A percentile compares a stretch with the other conserved stretches of the same genome.
phyloP scores from a whole-genome alignment of 30 jellyfish, hydroid and myxozoan species.

The Hydra vulgaris region DNA sequence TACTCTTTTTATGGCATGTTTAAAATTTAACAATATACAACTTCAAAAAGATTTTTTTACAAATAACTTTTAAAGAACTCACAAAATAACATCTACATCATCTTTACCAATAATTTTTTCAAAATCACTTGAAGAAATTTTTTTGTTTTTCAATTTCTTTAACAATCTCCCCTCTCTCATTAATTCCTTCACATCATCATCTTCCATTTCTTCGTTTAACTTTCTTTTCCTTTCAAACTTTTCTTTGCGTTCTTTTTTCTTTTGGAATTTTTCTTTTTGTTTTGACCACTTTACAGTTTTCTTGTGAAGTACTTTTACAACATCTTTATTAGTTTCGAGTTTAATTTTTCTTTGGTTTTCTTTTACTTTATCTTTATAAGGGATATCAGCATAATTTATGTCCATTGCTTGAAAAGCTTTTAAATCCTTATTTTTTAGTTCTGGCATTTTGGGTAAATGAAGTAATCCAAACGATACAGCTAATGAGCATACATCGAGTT shows the following conservation, averaged over 20 bases:
- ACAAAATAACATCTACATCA: constrained; percentile 15
- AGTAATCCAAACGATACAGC: constrained; percentile 86
- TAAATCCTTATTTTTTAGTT: constrained; percentile 39
- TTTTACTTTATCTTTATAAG: constrained; percentile 51
- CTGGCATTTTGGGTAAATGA: constrained; percentile 97
- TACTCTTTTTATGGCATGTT: too few relatives aligned
- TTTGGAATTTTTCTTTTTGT: constrained; percentile 31
- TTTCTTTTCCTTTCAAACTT: constrained; percentile 25
- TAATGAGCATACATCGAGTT: constrained; percentile 60
- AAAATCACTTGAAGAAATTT: constrained; percentile 66
- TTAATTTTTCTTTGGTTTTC: constrained; percentile 55
- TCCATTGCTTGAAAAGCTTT: constrained; percentile 40
- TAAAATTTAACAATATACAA: not conserved
- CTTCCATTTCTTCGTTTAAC: constrained; percentile 27
- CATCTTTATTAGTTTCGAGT: constrained; percentile 21
- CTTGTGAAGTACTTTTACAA: not conserved
- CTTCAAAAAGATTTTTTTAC: too few relatives aligned
- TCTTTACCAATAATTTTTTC: constrained; percentile 43
- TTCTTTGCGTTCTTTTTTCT: constrained; percentile 39
- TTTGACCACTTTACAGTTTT: constrained; percentile 38
- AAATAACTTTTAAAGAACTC: not conserved
- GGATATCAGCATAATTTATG: constrained; percentile 33
- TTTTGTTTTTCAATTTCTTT: constrained; percentile 71
- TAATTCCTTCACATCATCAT: constrained; percentile 64
- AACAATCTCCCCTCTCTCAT: constrained; percentile 57